Conservation (phyloP, 2,797 vertebrate species). For the Neosilurus mollespiculum region DNA sequence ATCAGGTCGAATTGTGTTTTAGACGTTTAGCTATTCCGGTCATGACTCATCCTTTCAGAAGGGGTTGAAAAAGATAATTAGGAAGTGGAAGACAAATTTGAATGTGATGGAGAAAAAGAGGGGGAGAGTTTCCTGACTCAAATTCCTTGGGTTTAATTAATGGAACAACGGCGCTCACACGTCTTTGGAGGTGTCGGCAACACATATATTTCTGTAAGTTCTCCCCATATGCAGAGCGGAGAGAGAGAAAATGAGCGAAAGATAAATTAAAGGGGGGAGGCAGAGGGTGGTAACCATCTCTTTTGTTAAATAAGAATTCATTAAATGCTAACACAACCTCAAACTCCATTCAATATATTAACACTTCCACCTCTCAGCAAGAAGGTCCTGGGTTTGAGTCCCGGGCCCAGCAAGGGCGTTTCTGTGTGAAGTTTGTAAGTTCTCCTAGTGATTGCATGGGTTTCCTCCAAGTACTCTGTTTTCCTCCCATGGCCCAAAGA, state of each 20-base stretch:
- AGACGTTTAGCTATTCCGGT: background rate
- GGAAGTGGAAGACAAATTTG: constrained; percentile 27
- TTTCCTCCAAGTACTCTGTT: too few species aligned
- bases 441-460: too few species aligned
- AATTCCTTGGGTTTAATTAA: constrained; percentile 60
- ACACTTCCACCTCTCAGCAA: too few species aligned
- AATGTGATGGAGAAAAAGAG: background rate
- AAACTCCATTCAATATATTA: background rate
- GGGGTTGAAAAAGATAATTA: constrained; percentile 16
- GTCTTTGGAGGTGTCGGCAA: constrained; percentile 54
- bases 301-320: constrained; percentile 5
- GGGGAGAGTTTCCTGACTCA: constrained; percentile 42
- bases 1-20: background rate
- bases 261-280: background rate
- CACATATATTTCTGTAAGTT: constrained; percentile 54
- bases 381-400: too few species aligned
- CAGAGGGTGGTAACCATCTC: background rate
- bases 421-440: too few species aligned
- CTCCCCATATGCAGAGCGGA: constrained; percentile 46
- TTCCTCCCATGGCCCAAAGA: too few species aligned
- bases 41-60: constrained; percentile 4
- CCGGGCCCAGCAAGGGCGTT: too few species aligned
- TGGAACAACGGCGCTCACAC: constrained; percentile 52
- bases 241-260: constrained; percentile 26
- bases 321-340: background rate